Base-by-base conservation (phyloP, 1,140 invertebrate genomes). In the Solenopsis fugax region DNA sequence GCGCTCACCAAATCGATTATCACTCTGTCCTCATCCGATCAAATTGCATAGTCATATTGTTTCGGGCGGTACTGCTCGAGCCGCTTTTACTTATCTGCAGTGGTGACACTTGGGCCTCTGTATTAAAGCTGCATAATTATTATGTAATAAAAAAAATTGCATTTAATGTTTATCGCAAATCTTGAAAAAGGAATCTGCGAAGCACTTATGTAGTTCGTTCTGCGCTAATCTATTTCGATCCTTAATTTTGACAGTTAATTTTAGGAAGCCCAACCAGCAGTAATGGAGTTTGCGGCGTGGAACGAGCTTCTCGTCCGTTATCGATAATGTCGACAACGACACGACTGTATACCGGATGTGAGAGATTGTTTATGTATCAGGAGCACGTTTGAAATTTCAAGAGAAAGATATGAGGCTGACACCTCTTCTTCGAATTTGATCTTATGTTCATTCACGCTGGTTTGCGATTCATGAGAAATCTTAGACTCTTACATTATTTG, bases 181-280 rank as follows among this genome's bases (percentile, higher is more conserved):
- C 80, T 84, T 84, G 80, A 84, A 37, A 82, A 65, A n/a, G 54
- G 7, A 41, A 54, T 54, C 18, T 48, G 24, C 54, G 52, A 73
- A 72, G 73, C 69, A 37, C 54, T 54, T 37, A 67, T 58, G 50
- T 76, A 75, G 73, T 76, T 72, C 56, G n/a, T 85, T 80, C 81
- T n/a, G 75, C 64, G 88, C 84, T 77, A 92, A 90, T 90, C 91
- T 90, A 92, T 92, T 88, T 90, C 76, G 89, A 91, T 88, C 85
- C 85, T 87, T 87, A 92, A 92, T 92, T 91, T 92, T 87, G 86
- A 37, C 91, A 90, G 90, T 91, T 92, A 92, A 92, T 92, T 92
- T 91, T 89, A 77, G 85, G 54, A 64, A 73, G 90, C 80, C 86
- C 85, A 91, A 91, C 90, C 89, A 65, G 52, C 81, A 81, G 85